A percentile compares a stretch with the other conserved stretches of the same genome.
These are phyloP conservation scores for Atrina japonica DNA, from an alignment of 2,888 invertebrate genomes.

Conservation along the genomic window DNA sequence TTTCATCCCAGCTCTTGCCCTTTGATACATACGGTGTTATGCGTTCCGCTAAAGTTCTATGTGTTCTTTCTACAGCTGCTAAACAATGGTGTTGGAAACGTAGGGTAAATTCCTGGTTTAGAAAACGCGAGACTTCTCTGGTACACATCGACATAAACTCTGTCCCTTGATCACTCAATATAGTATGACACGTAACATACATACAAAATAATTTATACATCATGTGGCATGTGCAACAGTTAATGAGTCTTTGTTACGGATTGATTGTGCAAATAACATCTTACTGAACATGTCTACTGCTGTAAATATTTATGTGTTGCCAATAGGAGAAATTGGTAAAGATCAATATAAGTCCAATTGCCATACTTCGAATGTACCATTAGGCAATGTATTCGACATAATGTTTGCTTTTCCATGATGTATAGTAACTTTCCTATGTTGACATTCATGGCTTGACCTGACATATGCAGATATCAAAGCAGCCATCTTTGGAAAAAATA, in stretches of 20 bases:
- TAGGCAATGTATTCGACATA: too few species aligned
- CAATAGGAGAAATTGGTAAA: too few species aligned
- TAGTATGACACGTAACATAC: neutral
- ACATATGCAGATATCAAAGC: too few species aligned
- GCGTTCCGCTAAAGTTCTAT: neutral
- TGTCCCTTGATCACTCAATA: constrained; percentile 7
- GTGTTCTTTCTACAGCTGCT: neutral
- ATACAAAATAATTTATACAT: neutral
- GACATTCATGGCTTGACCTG: too few species aligned
- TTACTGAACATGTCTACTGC: too few species aligned
- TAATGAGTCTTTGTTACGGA: neutral
- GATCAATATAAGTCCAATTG: too few species aligned
- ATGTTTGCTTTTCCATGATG: too few species aligned
- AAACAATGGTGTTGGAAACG: constrained; percentile 8
- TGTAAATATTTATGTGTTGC: too few species aligned
- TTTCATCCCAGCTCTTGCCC: neutral
- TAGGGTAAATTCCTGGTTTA: constrained; percentile 1
- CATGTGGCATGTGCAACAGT: neutral
- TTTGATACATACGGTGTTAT: neutral
- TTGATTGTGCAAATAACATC: too few species aligned
- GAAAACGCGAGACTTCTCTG: neutral
- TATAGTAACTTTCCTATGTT: too few species aligned
- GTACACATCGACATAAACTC: constrained; percentile 11
- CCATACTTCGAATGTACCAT: too few species aligned
- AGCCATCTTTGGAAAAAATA: too few species aligned